phyloP scores from a whole-genome alignment of 64 coral and sea anemone species.

The Dendronephthya gigantea region DNA sequence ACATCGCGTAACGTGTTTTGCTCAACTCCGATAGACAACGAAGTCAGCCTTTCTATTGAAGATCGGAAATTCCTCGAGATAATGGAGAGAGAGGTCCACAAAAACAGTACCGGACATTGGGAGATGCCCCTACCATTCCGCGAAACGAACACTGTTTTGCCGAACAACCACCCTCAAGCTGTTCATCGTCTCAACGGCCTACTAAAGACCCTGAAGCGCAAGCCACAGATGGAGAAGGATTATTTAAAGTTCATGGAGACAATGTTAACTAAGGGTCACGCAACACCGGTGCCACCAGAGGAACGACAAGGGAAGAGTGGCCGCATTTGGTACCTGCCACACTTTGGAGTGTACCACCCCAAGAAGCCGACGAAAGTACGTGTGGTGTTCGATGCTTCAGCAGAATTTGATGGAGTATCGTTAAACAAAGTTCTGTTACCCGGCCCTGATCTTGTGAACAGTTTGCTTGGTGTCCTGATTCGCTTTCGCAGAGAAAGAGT shows the following conservation, averaged over 20 bases:
- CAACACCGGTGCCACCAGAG: not conserved
- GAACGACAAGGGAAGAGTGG: not conserved
- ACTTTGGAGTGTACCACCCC: slow-evolving; percentile 1
- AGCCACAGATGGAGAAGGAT: slow-evolving; percentile 22
- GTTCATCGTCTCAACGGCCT: not conserved
- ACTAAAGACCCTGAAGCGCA: slow-evolving; percentile 8
- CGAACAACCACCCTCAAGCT: slow-evolving; percentile 24
- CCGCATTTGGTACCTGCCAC: not conserved
- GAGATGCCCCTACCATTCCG: too few species aligned
- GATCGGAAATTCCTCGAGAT: too few species aligned
- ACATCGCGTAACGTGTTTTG: too few species aligned
- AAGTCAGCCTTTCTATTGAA: too few species aligned
- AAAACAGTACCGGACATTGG: too few species aligned
- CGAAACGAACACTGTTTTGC: not conserved
- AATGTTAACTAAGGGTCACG: slow-evolving; percentile 5
- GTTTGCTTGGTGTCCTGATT: slow-evolving; percentile 9
- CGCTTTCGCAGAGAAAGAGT: not conserved
- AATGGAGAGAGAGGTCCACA: too few species aligned
- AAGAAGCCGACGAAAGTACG: slow-evolving; percentile 15
- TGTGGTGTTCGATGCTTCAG: not conserved
- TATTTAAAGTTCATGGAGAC: slow-evolving; percentile 19
- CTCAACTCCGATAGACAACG: too few species aligned
- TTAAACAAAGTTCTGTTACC: slow-evolving; percentile 16
- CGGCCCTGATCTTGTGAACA: slow-evolving; percentile 38
- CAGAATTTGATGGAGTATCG: not conserved